Percentiles rank a stretch among this genome's conserved stretches.
phyloP scores from a whole-genome alignment of 2,797 vertebrate species.

The Lerista edwardsae region DNA sequence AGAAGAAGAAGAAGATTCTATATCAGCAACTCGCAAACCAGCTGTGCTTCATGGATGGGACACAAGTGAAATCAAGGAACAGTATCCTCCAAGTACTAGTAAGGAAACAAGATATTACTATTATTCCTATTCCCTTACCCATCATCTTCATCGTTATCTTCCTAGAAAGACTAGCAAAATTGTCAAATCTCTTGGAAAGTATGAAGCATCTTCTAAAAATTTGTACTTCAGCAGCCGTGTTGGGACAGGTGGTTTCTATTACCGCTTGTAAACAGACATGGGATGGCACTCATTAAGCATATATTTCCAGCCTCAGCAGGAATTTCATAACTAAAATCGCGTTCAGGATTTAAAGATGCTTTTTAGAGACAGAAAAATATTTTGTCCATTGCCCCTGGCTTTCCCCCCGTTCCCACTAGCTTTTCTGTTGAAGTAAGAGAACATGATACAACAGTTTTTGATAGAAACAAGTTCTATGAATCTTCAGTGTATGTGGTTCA shows the following conservation, averaged over 20 bases:
- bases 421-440: neutral
- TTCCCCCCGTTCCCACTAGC: neutral
- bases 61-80: conserved; percentile 35
- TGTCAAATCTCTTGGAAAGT: neutral
- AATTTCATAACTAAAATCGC: neutral
- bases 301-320: neutral
- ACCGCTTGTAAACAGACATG: neutral
- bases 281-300: neutral
- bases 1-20: neutral
- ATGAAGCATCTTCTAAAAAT: neutral
- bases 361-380: neutral
- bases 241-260: neutral
- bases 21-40: neutral
- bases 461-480: neutral
- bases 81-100: conserved; percentile 49
- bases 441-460: neutral
- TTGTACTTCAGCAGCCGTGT: neutral
- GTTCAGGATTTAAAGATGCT: neutral
- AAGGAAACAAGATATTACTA: conserved; percentile 32
- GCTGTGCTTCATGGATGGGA: neutral
- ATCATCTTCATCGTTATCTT: neutral
- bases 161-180: neutral
- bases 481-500: too few species aligned
- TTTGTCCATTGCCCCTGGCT: neutral
- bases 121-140: neutral